Conservation (phyloP, 2,113 vertebrate genomes). For the Pollachius pollachius region DNA sequence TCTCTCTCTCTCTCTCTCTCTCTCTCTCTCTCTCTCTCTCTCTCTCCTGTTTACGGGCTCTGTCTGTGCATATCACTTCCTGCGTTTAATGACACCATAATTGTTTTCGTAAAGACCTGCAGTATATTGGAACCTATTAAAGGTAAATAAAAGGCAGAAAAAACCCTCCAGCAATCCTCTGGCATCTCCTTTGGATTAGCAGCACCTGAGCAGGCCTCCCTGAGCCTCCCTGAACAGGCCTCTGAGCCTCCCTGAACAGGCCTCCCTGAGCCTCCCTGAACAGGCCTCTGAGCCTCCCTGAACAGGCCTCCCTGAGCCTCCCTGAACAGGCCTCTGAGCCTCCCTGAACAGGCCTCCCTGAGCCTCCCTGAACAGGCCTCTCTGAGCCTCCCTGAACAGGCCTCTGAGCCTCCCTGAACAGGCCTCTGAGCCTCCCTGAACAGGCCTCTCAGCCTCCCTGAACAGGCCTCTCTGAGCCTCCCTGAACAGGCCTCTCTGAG, state of each 20-base stretch:
- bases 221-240: no score
- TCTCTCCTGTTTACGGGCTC: slow-evolving; percentile 41
- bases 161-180: slow-evolving; percentile 19
- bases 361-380: no score
- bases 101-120: slow-evolving; percentile 43
- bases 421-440: no score
- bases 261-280: no score
- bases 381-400: no score
- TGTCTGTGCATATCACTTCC: slow-evolving; percentile 43
- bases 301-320: no score
- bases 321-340: slow-evolving; percentile 33
- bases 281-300: no score
- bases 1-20: slow-evolving; percentile 15
- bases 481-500: no score
- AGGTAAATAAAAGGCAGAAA: slow-evolving; percentile 12
- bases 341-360: no score
- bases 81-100: slow-evolving; percentile 57
- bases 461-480: no score
- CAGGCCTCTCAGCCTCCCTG: no score
- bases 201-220: slow-evolving; percentile 42
- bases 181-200: slow-evolving; percentile 63
- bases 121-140: slow-evolving; percentile 39
- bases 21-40: not conserved
- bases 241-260: no score
- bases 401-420: slow-evolving; percentile 44